These are phyloP conservation scores for Muscina levida DNA, from an alignment of 2,888 invertebrate genomes.

Conservation along the genomic window DNA sequence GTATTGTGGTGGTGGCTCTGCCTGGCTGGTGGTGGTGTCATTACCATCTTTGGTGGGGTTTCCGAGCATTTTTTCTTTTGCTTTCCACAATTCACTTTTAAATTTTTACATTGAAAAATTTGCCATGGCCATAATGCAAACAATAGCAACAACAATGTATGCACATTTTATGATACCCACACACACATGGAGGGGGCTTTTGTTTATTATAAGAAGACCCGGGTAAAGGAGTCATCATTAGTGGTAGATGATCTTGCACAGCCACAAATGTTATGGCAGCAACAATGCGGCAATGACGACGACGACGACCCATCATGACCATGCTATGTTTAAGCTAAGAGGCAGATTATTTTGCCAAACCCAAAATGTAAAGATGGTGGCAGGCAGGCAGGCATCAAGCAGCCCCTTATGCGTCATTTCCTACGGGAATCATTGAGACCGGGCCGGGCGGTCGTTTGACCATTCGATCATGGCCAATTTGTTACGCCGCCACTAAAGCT, in stretches of 20 bases:
- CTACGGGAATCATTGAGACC: constrained; percentile 59
- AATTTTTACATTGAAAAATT: background rate
- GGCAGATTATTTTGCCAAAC: background rate
- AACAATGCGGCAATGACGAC: background rate
- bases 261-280: background rate
- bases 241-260: constrained; percentile 35
- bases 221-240: constrained; percentile 61
- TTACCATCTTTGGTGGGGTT: constrained; percentile 64
- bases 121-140: constrained; percentile 11
- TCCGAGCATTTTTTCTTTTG: constrained; percentile 34
- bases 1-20: too few species aligned
- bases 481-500: constrained; percentile 16
- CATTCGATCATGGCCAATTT: constrained; percentile 13
- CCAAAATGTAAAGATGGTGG: background rate
- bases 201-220: constrained; percentile 26
- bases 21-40: constrained; percentile 56
- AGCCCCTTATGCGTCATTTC: constrained; percentile 63
- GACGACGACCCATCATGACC: too few species aligned
- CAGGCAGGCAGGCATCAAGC: background rate
- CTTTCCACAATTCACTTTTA: constrained; percentile 5
- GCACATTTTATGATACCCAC: background rate
- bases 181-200: background rate
- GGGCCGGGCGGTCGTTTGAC: too few species aligned
- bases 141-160: constrained; percentile 17
- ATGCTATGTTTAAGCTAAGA: constrained; percentile 18